Conservation (phyloP, 2,797 vertebrate genomes). For the Calcarius lapponicus region DNA sequence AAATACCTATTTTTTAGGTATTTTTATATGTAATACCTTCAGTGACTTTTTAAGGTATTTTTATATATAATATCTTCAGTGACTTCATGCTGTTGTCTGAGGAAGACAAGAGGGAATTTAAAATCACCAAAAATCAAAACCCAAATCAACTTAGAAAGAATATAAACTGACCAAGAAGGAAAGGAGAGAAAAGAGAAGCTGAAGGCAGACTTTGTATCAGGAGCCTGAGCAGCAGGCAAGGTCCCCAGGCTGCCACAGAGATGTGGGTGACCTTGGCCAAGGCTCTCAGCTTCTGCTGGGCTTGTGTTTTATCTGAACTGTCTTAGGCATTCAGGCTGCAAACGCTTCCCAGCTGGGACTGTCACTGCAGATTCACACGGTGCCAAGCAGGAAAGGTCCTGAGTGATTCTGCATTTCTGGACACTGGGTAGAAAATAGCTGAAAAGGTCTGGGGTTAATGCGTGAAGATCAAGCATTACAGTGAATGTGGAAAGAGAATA, state of each 20-base stretch:
- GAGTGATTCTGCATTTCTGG: not conserved
- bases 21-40: too few relatives aligned
- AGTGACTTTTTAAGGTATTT: too few relatives aligned
- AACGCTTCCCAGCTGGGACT: constrained; percentile 31
- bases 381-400: not conserved
- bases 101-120: not conserved
- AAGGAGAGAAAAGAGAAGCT: not conserved
- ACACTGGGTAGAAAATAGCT: not conserved
- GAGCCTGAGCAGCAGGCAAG: not conserved
- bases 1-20: not conserved
- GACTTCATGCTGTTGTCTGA: not conserved
- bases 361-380: not conserved
- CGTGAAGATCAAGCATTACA: not conserved
- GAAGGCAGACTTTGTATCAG: not conserved
- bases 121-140: not conserved
- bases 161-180: rapidly evolving
- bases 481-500: not conserved
- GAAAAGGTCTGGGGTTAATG: not conserved
- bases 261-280: not conserved
- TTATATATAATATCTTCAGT: not conserved
- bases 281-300: not conserved
- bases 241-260: not conserved
- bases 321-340: constrained; percentile 28
- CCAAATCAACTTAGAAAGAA: not conserved
- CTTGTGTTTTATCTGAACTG: not conserved